Conservation (phyloP, 2,888 invertebrate species). For the Hipparchia sbordonii region DNA sequence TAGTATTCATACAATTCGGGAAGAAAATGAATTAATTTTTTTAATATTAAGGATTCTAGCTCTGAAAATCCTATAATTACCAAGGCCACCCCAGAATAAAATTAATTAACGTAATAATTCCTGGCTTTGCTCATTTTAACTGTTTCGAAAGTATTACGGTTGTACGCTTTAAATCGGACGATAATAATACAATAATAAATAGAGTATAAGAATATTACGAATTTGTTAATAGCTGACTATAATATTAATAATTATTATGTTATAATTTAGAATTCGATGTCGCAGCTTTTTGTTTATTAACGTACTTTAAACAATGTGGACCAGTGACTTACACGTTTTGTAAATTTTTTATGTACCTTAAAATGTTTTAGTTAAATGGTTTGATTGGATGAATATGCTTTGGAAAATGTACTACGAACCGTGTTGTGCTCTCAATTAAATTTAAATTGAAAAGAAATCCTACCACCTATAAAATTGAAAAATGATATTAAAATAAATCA, state of each 20-base stretch:
- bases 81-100: too few relatives aligned
- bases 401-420: slow-evolving; percentile 1
- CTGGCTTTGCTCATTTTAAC: slow-evolving; percentile 32
- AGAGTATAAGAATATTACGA: slow-evolving; percentile 45
- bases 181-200: slow-evolving; percentile 55
- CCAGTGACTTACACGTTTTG: slow-evolving; percentile 47
- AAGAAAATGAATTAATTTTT: too few relatives aligned
- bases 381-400: slow-evolving; percentile 13
- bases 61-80: too few relatives aligned
- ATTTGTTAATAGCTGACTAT: slow-evolving; percentile 45
- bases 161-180: slow-evolving; percentile 76
- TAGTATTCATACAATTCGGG: too few relatives aligned
- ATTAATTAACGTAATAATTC: too few relatives aligned
- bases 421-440: background rate
- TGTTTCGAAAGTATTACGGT: slow-evolving; percentile 75
- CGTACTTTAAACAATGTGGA: slow-evolving; percentile 47
- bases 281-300: slow-evolving; percentile 55
- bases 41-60: too few relatives aligned
- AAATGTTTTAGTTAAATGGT: slow-evolving; percentile 16
- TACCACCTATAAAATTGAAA: background rate
- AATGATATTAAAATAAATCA: background rate
- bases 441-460: background rate
- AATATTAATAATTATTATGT: slow-evolving; percentile 7
- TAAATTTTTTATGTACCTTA: slow-evolving; percentile 36
- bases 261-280: slow-evolving; percentile 19